A percentile compares a stretch with the other conserved stretches of the same genome.
phyloP scores from a whole-genome alignment of 1,140 invertebrate genomes.

The Charaxes varanes region DNA sequence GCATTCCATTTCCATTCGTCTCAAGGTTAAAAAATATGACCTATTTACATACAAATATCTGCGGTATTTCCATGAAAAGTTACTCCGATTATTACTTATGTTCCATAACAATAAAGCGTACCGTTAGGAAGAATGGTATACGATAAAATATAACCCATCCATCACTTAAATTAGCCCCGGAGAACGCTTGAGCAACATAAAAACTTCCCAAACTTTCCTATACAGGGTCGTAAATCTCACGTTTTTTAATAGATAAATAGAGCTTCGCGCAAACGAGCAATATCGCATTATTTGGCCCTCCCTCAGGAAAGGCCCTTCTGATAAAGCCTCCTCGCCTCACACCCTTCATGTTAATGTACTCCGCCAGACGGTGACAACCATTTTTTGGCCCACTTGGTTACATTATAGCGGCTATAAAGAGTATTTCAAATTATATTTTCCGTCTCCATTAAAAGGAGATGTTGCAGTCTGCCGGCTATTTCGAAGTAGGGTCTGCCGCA shows the following conservation, averaged over 20 bases:
- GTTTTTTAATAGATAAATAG: constrained; percentile 74
- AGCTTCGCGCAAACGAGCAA: constrained; percentile 70
- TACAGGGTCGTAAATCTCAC: constrained; percentile 61
- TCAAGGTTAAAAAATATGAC: no score
- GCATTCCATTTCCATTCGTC: no score
- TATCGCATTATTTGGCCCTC: constrained; percentile 72
- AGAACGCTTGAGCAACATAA: constrained; percentile 58
- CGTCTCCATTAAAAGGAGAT: constrained; percentile 65
- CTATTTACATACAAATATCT: no score
- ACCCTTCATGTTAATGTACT: constrained; percentile 71
- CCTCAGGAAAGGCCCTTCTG: constrained; percentile 71
- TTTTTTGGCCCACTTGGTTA: constrained; percentile 72
- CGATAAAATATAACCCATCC: constrained; percentile 55
- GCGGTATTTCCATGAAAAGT: no score
- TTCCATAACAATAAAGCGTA: neutral
- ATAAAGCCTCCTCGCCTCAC: constrained; percentile 68
- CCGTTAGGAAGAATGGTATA: no score
- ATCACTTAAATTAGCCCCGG: constrained; percentile 55
- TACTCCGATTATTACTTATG: no score
- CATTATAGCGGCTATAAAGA: constrained; percentile 67
- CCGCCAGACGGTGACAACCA: constrained; percentile 70
- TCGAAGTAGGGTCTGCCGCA: no score
- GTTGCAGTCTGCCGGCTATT: constrained; percentile 41
- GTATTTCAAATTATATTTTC: constrained; percentile 72
- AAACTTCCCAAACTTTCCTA: constrained; percentile 64